Base-by-base conservation (phyloP, 2,888 invertebrate genomes). In the Apamea anceps region DNA sequence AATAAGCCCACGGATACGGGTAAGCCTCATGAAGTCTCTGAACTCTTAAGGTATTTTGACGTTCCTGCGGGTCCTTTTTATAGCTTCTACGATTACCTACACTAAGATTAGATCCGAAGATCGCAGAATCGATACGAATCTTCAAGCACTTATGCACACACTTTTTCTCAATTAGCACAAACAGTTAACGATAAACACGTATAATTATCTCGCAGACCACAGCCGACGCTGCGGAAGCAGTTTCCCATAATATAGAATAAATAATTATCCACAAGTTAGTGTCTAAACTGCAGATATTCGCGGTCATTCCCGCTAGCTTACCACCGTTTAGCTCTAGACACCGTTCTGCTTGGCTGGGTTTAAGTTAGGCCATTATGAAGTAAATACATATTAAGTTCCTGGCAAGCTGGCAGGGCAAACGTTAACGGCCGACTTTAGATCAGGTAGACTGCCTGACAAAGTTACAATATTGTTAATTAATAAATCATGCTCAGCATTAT, bases 251-350 rank as follows among this genome's bases (percentile, higher is more conserved):
- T 37, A 67, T 21, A 65, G 65, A 83, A 75, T 21, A 70, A 57
- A 57, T 85, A 77, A 81, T 77, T 75, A 84, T 48, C 48, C 37
- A 8, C 70, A 72, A 75, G 68, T 75, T 65, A 67, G 72, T 42
- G n/a, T 82, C n/a, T 77, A 57, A 77, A 62, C 51, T 70, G 76
- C 60, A 66, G 72, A 79, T 75, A 51, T 79, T 77, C 70, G 81
- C 77, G 75, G 85, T 67, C 63, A 65, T 60, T 70, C 62, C 75
- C 77, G 82, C 79, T 79, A 73, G 71, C 66, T 63, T 18, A 75
- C 82, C 67, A 67, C 73, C 77, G 80, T 67, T 85, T 77, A 77
- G 51, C 60, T 72, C 54, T 57, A 77, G 70, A 75, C 60, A 79
- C 72, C 68, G 72, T 77, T 85, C 66, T 72, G 57, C 62, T 48